Base-by-base conservation (phyloP, 1,140 invertebrate genomes). In the Pachypsylla venusta region DNA sequence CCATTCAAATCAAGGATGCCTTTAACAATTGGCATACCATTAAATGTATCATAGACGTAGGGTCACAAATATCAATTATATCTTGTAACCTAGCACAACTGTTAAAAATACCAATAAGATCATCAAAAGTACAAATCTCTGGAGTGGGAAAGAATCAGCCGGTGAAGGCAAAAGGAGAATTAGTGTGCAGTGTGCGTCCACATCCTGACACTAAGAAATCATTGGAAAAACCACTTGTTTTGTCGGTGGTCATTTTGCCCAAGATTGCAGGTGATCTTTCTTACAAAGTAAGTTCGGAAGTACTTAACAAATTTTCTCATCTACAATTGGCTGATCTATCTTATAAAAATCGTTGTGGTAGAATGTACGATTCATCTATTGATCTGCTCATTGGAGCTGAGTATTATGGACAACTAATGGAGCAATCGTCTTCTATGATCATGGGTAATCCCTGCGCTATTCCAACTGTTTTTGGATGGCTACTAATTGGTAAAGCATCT, bases 381-480 rank as follows among this genome's bases (percentile, higher is more conserved):
- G 13, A 55, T 13, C 5, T 56, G 16, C 14, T 53, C 28, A 16
- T 57, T 24, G 42, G 30, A 2, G 19, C 7, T 19, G 35, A 59
- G 1, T 54, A 7, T 12, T 54, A 3, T 12, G 10, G 13, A 7
- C 2, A 56, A 2, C 16, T 56, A 13, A 4, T 56, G 25, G 28
- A 7, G 22, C 2, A 20, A 14, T 4, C 22, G 14, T n/a, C 20
- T 55, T 4, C 14, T 27, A 16, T 30, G 7, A 35, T 35, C 30
- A 7, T 10, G n/a, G 30, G 30, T 10, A 35, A 7, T 35, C 25
- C 55, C 5, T 5, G 22, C 30, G n/a, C 10, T 4, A 25, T 14
- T 27, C n/a, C 56, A n/a, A 19, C 56, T 13, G 20, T 2, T 2
- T 42, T 57, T 40, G 56, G 56, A n/a, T 57, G 56, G 56, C 3